phyloP scores from a whole-genome alignment of 2,113 vertebrate genomes.

The Thalassoma bifasciatum region DNA sequence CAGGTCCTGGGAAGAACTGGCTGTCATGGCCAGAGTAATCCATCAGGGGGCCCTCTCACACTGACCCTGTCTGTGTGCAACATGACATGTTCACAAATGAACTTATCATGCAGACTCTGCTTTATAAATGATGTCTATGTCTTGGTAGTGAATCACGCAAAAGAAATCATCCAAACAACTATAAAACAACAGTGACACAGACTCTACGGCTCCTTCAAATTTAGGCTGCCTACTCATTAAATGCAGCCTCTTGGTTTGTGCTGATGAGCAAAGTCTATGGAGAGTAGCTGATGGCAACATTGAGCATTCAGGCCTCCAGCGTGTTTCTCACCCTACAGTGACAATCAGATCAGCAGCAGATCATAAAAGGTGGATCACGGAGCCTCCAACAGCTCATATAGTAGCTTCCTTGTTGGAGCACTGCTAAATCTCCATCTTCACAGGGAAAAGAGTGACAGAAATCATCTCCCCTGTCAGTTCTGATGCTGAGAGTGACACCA shows the following conservation, averaged over 20 bases:
- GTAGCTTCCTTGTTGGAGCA: fast-evolving
- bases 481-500: too few species aligned
- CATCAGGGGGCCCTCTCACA: neutral
- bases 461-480: too few species aligned
- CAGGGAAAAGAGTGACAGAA: neutral
- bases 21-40: neutral
- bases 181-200: neutral
- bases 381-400: neutral
- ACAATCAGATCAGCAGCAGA: neutral
- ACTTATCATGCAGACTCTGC: neutral
- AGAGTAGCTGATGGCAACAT: neutral
- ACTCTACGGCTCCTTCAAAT: neutral
- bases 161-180: neutral
- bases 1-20: neutral
- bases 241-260: too few species aligned
- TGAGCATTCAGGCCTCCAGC: neutral
- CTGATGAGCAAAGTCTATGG: too few species aligned
- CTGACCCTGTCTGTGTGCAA: neutral
- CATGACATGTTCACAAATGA: neutral
- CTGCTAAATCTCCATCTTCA: neutral
- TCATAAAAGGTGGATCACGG: too few species aligned
- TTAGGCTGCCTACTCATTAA: neutral
- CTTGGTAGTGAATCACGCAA: too few species aligned
- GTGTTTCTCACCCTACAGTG: neutral
- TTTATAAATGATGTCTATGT: too few species aligned